Percentiles rank a stretch among this genome's conserved stretches.
These are phyloP conservation scores for Synanthedon tipuliformis DNA, from an alignment of 2,888 invertebrate species.

Conservation along the genomic window DNA sequence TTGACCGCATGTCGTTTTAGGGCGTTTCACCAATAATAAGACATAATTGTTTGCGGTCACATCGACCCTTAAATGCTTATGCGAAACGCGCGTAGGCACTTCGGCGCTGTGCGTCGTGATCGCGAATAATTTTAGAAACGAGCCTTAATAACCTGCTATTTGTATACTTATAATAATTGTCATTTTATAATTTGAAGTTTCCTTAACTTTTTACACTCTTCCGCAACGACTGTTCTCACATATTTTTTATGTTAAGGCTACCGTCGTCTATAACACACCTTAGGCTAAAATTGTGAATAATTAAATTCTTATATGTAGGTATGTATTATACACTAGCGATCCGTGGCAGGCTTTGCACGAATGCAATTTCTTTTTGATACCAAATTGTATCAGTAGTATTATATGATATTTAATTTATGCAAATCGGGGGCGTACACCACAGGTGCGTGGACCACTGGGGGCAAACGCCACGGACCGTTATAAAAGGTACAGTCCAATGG, in stretches of 20 bases:
- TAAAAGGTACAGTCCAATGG: no score
- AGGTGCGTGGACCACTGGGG: no score
- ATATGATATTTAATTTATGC: no score
- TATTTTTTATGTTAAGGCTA: neutral
- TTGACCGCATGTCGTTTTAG: constrained; percentile 36
- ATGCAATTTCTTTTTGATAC: no score
- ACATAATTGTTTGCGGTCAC: constrained; percentile 45
- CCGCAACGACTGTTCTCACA: neutral
- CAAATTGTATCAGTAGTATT: no score
- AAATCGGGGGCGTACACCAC: no score
- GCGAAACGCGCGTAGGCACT: constrained; percentile 27
- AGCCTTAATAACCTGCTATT: constrained; percentile 30
- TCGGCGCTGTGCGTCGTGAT: constrained; percentile 27
- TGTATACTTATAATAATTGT: constrained; percentile 18
- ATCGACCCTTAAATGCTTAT: constrained; percentile 41
- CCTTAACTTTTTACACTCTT: constrained; percentile 4
- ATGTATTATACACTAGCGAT: no score
- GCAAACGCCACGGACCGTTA: no score
- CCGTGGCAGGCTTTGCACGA: no score
- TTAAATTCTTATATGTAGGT: no score
- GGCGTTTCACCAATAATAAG: constrained; percentile 29
- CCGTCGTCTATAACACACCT: no score
- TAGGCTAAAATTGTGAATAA: no score
- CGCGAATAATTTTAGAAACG: constrained; percentile 36
- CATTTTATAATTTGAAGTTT: constrained; percentile 14